phyloP scores from a whole-genome alignment of 2,888 invertebrate genomes.

The Apotomis betuletana region DNA sequence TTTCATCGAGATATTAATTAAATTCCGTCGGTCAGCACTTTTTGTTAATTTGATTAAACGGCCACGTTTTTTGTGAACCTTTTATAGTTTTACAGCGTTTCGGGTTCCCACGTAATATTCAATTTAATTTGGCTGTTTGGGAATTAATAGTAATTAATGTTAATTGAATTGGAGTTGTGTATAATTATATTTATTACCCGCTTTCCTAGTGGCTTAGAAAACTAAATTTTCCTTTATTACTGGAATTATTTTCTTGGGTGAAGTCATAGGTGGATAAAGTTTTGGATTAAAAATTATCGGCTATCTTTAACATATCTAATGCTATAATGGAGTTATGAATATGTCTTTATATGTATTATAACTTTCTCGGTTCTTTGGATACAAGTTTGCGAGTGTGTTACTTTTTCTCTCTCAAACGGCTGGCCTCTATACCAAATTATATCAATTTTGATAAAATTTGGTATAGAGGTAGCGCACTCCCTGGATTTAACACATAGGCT shows the following conservation, averaged over 20 bases:
- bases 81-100: slow-evolving; percentile 16
- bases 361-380: too few species aligned
- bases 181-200: neutral
- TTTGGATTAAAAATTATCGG: neutral
- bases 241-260: neutral
- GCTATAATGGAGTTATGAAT: too few species aligned
- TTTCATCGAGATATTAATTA: slow-evolving; percentile 40
- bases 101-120: slow-evolving; percentile 32
- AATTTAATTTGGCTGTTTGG: slow-evolving; percentile 23
- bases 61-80: slow-evolving; percentile 27
- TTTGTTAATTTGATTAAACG: slow-evolving; percentile 37
- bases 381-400: too few species aligned
- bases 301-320: too few species aligned
- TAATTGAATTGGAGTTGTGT: slow-evolving; percentile 7
- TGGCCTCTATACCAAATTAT: too few species aligned
- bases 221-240: neutral
- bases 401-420: too few species aligned
- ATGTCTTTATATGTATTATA: too few species aligned
- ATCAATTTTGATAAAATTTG: too few species aligned
- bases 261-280: neutral
- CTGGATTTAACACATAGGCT: too few species aligned
- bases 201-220: neutral
- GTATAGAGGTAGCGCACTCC: too few species aligned
- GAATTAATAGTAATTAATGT: slow-evolving; percentile 18
- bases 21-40: slow-evolving; percentile 39